Evolutionary conservation across 2,797 vertebrate genomes (phyloP).

Genomic region (Tenualosa thibaudeaui): DNA sequence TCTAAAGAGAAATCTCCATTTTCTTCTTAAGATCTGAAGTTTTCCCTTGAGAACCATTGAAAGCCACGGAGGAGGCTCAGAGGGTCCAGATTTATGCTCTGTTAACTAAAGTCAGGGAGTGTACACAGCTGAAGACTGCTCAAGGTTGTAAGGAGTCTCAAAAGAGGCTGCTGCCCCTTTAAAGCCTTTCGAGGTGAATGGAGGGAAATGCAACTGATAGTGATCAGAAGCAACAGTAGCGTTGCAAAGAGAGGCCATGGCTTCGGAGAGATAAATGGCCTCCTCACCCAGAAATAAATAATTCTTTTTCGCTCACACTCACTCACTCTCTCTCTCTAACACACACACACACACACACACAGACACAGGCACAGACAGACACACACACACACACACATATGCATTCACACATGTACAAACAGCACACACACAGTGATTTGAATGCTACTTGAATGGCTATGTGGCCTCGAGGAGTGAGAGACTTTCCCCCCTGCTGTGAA

Average conservation of each 20-base stretch:
- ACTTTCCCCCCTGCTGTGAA: background rate
- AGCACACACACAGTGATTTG: background rate
- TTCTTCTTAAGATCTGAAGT: background rate
- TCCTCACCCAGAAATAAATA: background rate
- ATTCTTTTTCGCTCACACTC: background rate
- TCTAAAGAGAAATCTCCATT: background rate
- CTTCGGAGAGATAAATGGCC: background rate
- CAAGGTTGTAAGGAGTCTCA: background rate
- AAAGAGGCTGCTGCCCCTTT: background rate
- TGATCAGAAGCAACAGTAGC: background rate
- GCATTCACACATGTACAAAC: background rate
- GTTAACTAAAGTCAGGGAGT: background rate
- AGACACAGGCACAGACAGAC: background rate
- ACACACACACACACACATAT: background rate
- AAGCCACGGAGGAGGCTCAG: background rate
- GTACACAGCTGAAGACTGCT: background rate
- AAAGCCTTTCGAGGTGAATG: background rate
- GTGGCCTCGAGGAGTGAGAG: background rate
- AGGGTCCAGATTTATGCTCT: conserved; percentile 11
- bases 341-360: background rate
- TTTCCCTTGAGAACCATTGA: background rate
- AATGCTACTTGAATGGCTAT: background rate
- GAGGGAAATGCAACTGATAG: background rate
- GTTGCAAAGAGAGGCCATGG: background rate
- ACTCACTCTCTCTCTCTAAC: background rate